Base-by-base conservation (phyloP, 1,140 invertebrate species). In the Apis dorsata region DNA sequence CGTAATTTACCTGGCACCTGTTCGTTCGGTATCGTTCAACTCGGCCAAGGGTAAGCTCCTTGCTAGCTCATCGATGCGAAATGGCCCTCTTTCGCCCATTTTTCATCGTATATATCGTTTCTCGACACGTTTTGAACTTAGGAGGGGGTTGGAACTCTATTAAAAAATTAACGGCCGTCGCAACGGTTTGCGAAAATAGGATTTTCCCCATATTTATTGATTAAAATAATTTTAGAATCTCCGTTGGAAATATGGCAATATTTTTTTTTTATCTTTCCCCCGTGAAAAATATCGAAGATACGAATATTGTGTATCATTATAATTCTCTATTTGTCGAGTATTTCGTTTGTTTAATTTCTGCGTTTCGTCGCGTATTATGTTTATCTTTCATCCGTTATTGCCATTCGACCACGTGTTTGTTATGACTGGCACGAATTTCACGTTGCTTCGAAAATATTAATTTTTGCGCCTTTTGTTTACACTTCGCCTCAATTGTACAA, bases 111-210 rank as follows among this genome's bases (percentile, higher is more conserved):
- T 7, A 44, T 44, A 3, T 2, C 53, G 17, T 34, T 65, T 65
- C 79, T 59, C 59, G 24, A 17, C 49, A 65, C 49, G 74, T 76
- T 65, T 76, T 53, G n/a, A 53, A 10, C n/a, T 19, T 13, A 1
- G n/a, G 17, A 57, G 4, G 51, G 9, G 4, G 5, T 44, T 44
- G 49, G 49, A 15, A n/a, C 4, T 57, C 19, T 28, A 53, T 83
- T 83, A 60, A 79, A 83, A 83, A 83, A 78, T 83, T 83, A 79
- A 83, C 75, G 15, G 28, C 17, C 65, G 49, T 28, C 59, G 71
- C 55, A 66, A 81, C 62, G 34, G 34, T 7, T 65, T 24, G 59
- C 19, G 69, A 80, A 63, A 73, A 24, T 49, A 3, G 12, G 10
- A 53, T n/a, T 59, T 34, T 13, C 34, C 10, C n/a, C n/a, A 21